Conservation (phyloP, 2,797 vertebrate genomes). For the Pagetopsis macropterus region DNA sequence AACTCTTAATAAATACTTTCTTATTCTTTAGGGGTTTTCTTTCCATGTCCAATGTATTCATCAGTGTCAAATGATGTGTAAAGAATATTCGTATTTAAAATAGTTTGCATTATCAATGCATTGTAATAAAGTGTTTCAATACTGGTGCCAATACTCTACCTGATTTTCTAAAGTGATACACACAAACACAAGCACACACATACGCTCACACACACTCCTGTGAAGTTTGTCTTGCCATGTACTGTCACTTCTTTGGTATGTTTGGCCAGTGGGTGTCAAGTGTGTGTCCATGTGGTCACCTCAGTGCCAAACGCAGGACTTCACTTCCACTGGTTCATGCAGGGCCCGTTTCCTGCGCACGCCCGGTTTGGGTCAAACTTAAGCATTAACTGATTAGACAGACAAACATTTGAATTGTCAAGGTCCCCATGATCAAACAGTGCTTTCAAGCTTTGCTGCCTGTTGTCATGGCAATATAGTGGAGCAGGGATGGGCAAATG, state of each 20-base stretch:
- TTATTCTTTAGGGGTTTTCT: too few relatives aligned
- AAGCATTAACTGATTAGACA: too few relatives aligned
- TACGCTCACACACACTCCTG: conserved; percentile 28
- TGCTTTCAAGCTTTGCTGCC: neutral
- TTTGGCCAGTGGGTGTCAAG: conserved; percentile 44
- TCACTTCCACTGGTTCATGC: neutral
- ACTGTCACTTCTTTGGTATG: conserved; percentile 26
- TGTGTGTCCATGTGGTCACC: conserved; percentile 36
- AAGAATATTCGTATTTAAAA: neutral
- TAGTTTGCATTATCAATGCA: neutral
- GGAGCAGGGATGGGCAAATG: too few relatives aligned
- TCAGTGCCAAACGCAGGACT: conserved; percentile 13
- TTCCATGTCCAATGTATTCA: too few relatives aligned
- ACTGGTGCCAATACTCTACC: neutral
- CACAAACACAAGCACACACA: neutral
- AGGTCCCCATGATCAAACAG: neutral
- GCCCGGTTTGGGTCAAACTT: neutral
- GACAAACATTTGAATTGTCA: neutral
- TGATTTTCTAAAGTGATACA: neutral
- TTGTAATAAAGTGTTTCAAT: neutral
- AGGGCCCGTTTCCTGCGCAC: neutral
- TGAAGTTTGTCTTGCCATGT: conserved; percentile 33
- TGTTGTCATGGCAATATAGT: neutral
- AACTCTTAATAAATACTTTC: too few relatives aligned
- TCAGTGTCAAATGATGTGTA: neutral